Evolutionary conservation across 2,888 invertebrate species (phyloP).

Genomic region (Drosophila differens): DNA sequence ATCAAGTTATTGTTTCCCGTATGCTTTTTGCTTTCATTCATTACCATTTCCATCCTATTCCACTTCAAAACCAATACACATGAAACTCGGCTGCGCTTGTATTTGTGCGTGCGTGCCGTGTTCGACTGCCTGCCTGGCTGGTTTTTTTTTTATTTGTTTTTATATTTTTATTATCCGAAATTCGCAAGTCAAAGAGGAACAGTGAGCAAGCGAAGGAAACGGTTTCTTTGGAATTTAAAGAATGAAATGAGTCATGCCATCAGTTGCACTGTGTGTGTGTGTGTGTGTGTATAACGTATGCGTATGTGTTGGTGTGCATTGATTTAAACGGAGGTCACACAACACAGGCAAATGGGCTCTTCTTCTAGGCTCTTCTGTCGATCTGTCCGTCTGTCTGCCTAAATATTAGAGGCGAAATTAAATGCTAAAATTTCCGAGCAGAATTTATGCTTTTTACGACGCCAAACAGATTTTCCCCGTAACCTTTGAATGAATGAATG

Average conservation of each 20-base stretch:
- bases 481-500: conserved; percentile 51
- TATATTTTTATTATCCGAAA: conserved; percentile 33
- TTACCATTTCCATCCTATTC: conserved; percentile 45
- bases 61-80: conserved; percentile 34
- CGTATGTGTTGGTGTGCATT: conserved; percentile 10
- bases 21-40: conserved; percentile 61
- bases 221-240: conserved; percentile 62
- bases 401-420: conserved; percentile 13
- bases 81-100: conserved; percentile 14
- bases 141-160: conserved; percentile 15
- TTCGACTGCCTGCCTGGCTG: conserved; percentile 23
- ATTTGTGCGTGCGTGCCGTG: conserved; percentile 20
- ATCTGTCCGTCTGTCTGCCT: conserved; percentile 5
- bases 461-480: conserved; percentile 36
- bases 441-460: conserved; percentile 28
- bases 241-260: conserved; percentile 66
- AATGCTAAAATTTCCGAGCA: conserved; percentile 9
- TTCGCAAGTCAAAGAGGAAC: conserved; percentile 44
- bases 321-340: conserved; percentile 18
- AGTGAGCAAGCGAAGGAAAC: conserved; percentile 23
- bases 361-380: neutral
- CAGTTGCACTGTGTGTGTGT: conserved; percentile 25
- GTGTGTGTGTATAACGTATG: too few species aligned
- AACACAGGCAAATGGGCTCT: neutral
- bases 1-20: conserved; percentile 40